Evolutionary conservation across 2,888 invertebrate species (phyloP).

Genomic region (Tricholauxania praeusta): DNA sequence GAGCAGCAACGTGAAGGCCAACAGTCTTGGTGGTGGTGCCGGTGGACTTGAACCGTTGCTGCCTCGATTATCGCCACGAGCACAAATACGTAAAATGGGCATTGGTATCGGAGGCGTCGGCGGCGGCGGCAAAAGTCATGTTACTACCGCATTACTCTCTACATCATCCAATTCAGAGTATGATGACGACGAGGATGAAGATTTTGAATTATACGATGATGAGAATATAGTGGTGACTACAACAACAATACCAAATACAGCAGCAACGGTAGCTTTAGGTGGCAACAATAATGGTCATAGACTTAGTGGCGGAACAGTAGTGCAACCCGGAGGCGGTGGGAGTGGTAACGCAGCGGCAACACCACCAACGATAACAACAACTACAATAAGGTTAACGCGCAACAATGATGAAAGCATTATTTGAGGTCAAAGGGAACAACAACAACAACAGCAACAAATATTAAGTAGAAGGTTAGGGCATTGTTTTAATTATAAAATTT

Average conservation of each 20-base stretch:
- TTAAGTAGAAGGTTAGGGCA: slow-evolving; percentile 47
- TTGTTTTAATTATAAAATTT: slow-evolving; percentile 50
- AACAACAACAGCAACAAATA: slow-evolving; percentile 48
- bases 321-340: slow-evolving; percentile 27
- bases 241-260: slow-evolving; percentile 46
- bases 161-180: slow-evolving; percentile 74
- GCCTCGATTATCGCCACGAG: slow-evolving; percentile 72
- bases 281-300: slow-evolving; percentile 18
- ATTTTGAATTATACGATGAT: slow-evolving; percentile 67
- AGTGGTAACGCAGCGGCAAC: slow-evolving; percentile 41
- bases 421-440: slow-evolving; percentile 62
- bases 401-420: slow-evolving; percentile 67
- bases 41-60: slow-evolving; percentile 70
- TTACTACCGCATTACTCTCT: slow-evolving; percentile 72
- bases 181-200: slow-evolving; percentile 65
- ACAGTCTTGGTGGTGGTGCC: slow-evolving; percentile 37
- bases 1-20: slow-evolving; percentile 38
- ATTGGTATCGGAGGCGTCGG: slow-evolving; percentile 54
- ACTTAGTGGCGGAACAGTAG: slow-evolving; percentile 26
- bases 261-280: slow-evolving; percentile 44
- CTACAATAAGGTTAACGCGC: slow-evolving; percentile 60
- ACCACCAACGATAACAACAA: slow-evolving; percentile 52
- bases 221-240: slow-evolving; percentile 67
- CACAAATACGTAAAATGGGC: slow-evolving; percentile 72
- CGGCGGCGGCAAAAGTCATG: slow-evolving; percentile 68